Conservation (phyloP, 2,797 vertebrate species). For the Myotis myotis region DNA sequence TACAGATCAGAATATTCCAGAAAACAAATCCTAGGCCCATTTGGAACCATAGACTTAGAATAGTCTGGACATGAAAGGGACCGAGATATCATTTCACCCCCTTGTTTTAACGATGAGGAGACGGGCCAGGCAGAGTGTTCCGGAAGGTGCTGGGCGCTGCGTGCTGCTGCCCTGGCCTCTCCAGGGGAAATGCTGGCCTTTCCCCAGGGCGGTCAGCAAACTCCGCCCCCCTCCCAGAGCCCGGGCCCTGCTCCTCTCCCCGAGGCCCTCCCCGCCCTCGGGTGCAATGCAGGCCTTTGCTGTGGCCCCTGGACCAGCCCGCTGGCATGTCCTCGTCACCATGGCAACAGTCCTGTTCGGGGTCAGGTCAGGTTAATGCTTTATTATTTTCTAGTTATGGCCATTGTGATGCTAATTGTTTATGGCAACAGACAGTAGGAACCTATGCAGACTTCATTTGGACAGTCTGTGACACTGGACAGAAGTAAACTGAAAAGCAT, state of each 20-base stretch:
- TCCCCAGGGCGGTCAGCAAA: neutral
- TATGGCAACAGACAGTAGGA: conserved; percentile 30
- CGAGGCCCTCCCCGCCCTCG: neutral
- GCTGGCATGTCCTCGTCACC: neutral
- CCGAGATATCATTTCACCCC: neutral
- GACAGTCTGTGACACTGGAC: conserved; percentile 16
- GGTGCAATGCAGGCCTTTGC: neutral
- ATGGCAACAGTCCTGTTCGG: neutral
- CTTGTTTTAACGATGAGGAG: neutral
- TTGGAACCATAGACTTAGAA: neutral
- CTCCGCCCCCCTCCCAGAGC: neutral
- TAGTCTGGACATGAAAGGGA: neutral
- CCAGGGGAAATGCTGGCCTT: neutral
- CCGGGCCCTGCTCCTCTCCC: neutral
- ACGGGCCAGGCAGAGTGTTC: neutral
- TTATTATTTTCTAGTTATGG: conserved; percentile 46
- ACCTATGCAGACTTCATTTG: conserved; percentile 10
- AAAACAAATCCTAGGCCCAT: neutral
- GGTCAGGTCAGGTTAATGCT: conserved; percentile 22
- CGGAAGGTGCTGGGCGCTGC: neutral
- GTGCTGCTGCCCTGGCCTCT: neutral
- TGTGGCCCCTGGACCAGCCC: neutral
- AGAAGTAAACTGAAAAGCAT: neutral
- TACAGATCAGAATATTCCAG: neutral
- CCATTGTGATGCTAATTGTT: conserved; percentile 33